Base-by-base conservation (phyloP, 2,888 invertebrate species). In the Folsomia candida region DNA sequence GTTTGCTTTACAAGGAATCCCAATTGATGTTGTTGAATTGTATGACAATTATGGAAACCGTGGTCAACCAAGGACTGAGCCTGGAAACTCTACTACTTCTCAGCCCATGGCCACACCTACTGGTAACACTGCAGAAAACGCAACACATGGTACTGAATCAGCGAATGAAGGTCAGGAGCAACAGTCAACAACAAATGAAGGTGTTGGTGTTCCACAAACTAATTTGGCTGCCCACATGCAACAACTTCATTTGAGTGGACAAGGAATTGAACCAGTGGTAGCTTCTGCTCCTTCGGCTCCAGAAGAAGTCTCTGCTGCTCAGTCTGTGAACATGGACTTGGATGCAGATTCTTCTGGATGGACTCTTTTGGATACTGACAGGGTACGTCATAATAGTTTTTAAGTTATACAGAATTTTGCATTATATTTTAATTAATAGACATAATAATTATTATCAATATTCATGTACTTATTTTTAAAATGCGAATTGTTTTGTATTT, bases 1-100 rank as follows among this genome's bases (percentile, higher is more conserved):
- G 20, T 29, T 57, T 62, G 61, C 18, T 62, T 29, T 28, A 4
- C 65, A 28, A 79, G 79, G 79, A 58, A 69, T 79, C 26, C 79
- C 79, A 37, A 77, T 79, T 70, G 79, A 79, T 68, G 79, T 79
- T 24, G 78, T 79, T 0, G 76, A 77, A 20, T 67, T 79, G 18
- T 79, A 78, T 51, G 78, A 79, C 67, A 72, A 78, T 51, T 75
- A 69, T 68, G 78, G 78, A 24, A 79, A 76, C 60, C 71, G 71
- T 54, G 71, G 75, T 26, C 66, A 69, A 62, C 73, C 71, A 11
- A 51, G 28, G 1, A 47, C 73, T 51, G 59, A 47, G 28, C 22
- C 47, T 24, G 51, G 25, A n/a, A 60, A 58, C 60, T 14, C 54
- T 24, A 51, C 47, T 63, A 25, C 61, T 11, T 25, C 37, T 54